Conservation (phyloP, 2,888 invertebrate genomes). For the Lacanobia wlatinum region DNA sequence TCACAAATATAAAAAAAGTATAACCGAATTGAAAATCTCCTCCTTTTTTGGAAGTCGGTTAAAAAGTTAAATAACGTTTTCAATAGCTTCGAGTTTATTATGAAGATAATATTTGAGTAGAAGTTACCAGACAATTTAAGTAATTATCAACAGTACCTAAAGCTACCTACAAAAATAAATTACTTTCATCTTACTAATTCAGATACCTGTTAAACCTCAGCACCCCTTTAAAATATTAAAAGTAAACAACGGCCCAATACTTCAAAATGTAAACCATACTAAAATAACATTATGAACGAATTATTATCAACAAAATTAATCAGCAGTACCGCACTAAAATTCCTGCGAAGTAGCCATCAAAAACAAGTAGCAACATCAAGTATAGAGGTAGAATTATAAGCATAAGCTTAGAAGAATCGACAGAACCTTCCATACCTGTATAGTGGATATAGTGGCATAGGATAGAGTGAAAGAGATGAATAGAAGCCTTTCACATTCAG, state of each 20-base stretch:
- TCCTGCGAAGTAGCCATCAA: slow-evolving; percentile 64
- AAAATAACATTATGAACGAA: slow-evolving; percentile 48
- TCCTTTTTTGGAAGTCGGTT: no score
- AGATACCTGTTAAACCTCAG: background rate
- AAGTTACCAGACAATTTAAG: background rate
- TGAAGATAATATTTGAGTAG: background rate
- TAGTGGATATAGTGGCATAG: background rate
- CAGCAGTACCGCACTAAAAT: slow-evolving; percentile 61
- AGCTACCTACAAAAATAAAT: slow-evolving; percentile 12
- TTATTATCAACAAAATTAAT: slow-evolving; percentile 66
- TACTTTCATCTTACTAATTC: slow-evolving; percentile 15
- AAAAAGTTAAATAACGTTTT: no score
- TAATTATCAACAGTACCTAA: background rate
- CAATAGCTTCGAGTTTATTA: background rate
- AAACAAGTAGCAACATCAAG: slow-evolving; percentile 64
- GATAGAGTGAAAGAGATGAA: no score
- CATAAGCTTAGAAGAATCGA: background rate
- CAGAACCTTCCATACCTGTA: background rate
- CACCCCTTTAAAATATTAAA: slow-evolving; percentile 8
- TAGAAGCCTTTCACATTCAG: no score
- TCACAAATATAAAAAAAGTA: no score
- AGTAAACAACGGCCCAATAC: slow-evolving; percentile 20
- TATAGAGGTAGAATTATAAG: slow-evolving; percentile 61
- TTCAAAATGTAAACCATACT: slow-evolving; percentile 26
- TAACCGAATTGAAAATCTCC: no score